Evolutionary conservation across 2,113 vertebrate species (phyloP).

Genomic region (Pituophis catenifer): DNA sequence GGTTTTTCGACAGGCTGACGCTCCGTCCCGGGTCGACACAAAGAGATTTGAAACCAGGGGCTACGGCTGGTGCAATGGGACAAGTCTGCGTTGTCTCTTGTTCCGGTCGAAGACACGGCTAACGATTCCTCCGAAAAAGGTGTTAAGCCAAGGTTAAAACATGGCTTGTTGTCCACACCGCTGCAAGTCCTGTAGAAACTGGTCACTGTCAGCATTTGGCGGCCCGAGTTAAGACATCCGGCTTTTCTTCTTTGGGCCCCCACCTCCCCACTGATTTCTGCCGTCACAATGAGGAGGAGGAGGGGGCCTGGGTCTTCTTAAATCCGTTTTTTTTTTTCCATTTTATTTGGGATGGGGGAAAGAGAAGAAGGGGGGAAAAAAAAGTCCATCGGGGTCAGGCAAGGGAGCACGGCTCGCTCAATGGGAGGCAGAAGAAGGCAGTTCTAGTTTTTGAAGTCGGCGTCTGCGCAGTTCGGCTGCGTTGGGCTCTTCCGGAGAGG

Average conservation of each 20-base stretch:
- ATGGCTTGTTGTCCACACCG: background rate
- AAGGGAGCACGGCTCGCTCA: slow-evolving; percentile 60
- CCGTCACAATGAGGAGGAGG: background rate
- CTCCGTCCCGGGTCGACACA: background rate
- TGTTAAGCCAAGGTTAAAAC: background rate
- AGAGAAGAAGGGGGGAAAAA: no score
- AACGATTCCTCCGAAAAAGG: background rate
- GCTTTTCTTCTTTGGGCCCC: background rate
- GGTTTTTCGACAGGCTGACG: no score
- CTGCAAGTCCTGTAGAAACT: background rate
- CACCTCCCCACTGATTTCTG: background rate
- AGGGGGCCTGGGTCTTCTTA: background rate
- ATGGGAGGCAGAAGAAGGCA: slow-evolving; percentile 66
- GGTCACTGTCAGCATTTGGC: background rate
- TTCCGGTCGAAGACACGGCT: fast-evolving
- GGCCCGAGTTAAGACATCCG: background rate
- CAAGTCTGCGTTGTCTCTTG: background rate
- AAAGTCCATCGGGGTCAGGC: background rate
- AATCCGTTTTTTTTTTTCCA: background rate
- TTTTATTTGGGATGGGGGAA: background rate
- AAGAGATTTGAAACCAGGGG: background rate
- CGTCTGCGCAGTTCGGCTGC: slow-evolving; percentile 83
- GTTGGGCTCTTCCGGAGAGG: slow-evolving; percentile 76
- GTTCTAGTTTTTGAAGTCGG: slow-evolving; percentile 85
- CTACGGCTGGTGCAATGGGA: background rate